Percentiles rank a stretch among this genome's conserved stretches.
Evolutionary conservation across 2,113 vertebrate species (phyloP).

Genomic region (Alexandromys fortis): DNA sequence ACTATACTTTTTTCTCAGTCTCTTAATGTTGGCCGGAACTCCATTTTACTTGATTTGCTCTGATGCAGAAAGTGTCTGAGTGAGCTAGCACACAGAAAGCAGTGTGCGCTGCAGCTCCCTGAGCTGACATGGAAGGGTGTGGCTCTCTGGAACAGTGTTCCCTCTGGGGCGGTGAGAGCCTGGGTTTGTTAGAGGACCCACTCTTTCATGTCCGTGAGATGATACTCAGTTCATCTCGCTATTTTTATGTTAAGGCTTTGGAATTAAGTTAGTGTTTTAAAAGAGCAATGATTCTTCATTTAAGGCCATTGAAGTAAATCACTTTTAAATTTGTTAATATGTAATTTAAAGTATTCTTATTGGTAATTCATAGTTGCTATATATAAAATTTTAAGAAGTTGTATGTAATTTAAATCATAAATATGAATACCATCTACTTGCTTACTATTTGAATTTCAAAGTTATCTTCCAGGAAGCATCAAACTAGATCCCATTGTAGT

Average conservation of each 20-base stretch:
- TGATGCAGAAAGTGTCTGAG: conserved; percentile 44
- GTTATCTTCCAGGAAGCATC: conserved; percentile 24
- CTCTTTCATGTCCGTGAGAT: conserved; percentile 61
- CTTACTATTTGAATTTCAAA: conserved; percentile 43
- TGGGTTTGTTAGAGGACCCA: conserved; percentile 48
- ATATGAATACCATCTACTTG: conserved; percentile 16
- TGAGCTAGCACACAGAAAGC: conserved; percentile 59
- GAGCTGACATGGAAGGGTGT: conserved; percentile 59
- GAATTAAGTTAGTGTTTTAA: conserved; percentile 56
- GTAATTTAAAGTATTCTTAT: conserved; percentile 49
- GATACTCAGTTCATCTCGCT: conserved; percentile 41
- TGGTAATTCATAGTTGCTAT: conserved; percentile 52
- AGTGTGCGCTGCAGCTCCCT: conserved; percentile 35
- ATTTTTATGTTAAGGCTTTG: conserved; percentile 50
- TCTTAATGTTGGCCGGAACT: conserved; percentile 80
- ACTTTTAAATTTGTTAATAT: conserved; percentile 47
- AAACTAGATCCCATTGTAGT: not conserved
- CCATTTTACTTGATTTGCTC: conserved; percentile 67
- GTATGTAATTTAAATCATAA: not conserved
- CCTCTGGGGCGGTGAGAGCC: conserved; percentile 29
- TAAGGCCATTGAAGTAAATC: conserved; percentile 46
- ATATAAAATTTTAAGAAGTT: conserved; percentile 51
- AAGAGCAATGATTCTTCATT: conserved; percentile 27
- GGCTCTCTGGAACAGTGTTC: not conserved
- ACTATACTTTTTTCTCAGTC: conserved; percentile 80